phyloP scores from a whole-genome alignment of 1,140 invertebrate genomes.

The Drosophila sucinea region DNA sequence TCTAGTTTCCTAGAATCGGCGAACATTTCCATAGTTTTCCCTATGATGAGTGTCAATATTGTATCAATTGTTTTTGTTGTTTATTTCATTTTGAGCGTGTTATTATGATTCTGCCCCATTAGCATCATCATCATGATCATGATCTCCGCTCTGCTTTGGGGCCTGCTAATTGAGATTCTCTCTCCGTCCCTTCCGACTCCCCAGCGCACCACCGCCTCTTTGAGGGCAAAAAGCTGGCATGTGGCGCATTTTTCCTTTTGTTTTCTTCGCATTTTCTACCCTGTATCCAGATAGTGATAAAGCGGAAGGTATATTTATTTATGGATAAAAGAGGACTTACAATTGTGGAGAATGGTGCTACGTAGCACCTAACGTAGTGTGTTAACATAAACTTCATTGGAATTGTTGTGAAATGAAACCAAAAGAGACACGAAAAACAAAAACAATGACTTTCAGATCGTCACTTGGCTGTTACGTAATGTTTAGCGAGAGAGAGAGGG shows the following conservation, averaged over 20 bases:
- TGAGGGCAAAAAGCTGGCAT: constrained; percentile 28
- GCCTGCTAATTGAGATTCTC: constrained; percentile 14
- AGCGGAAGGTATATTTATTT: neutral
- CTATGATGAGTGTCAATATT: neutral
- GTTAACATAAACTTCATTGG: no score
- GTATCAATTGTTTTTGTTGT: constrained; percentile 9
- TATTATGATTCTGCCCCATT: constrained; percentile 3
- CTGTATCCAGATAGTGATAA: constrained; percentile 4
- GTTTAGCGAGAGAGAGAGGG: no score
- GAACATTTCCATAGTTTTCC: constrained; percentile 1
- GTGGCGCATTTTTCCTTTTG: constrained; percentile 24
- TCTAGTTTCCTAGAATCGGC: no score
- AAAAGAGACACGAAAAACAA: no score
- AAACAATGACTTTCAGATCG: no score
- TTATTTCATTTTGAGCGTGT: neutral
- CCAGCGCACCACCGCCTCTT: neutral
- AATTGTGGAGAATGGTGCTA: no score
- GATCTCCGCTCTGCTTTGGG: constrained; percentile 17
- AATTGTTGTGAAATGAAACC: no score
- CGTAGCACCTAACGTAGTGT: no score
- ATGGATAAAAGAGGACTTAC: no score
- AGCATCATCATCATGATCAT: constrained; percentile 9
- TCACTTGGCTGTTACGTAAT: no score
- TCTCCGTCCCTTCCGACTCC: neutral
- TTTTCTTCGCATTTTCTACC: constrained; percentile 7